Percentiles rank a stretch among this genome's conserved stretches.
phyloP scores from a whole-genome alignment of 2,113 vertebrate genomes.

The Acrocephalus arundinaceus region DNA sequence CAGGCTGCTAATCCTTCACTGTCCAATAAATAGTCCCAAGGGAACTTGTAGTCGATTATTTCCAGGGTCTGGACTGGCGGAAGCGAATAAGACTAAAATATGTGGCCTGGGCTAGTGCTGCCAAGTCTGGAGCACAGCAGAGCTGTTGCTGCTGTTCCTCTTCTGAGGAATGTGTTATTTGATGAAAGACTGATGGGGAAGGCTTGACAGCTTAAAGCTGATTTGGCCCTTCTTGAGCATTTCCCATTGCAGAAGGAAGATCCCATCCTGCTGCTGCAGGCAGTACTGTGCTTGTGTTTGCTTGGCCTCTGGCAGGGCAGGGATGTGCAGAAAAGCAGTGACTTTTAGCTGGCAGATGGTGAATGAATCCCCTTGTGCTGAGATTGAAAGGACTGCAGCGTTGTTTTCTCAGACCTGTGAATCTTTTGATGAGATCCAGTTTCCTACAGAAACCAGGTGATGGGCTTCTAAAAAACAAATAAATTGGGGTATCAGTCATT shows the following conservation, averaged over 20 bases:
- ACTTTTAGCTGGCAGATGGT: not conserved
- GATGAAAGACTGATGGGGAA: not conserved
- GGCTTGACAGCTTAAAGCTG: not conserved
- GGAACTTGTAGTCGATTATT: not conserved
- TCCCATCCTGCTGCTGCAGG: not conserved
- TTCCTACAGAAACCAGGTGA: not conserved
- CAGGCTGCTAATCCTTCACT: no score
- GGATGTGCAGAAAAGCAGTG: not conserved
- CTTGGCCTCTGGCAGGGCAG: not conserved
- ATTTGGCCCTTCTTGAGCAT: not conserved
- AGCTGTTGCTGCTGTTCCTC: not conserved
- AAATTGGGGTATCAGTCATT: not conserved
- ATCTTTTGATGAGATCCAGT: not conserved
- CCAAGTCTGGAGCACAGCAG: not conserved
- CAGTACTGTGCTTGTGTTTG: not conserved
- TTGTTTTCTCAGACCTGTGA: not conserved
- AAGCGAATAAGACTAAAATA: not conserved
- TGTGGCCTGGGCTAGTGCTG: not conserved
- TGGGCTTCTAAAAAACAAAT: not conserved
- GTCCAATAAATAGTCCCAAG: not conserved
- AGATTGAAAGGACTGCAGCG: not conserved
- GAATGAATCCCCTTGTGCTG: not conserved
- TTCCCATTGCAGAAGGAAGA: not conserved
- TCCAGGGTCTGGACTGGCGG: accelerated
- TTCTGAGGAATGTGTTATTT: accelerated